Evolutionary conservation across 2,113 vertebrate genomes (phyloP).

Genomic region (Haemorhous mexicanus): DNA sequence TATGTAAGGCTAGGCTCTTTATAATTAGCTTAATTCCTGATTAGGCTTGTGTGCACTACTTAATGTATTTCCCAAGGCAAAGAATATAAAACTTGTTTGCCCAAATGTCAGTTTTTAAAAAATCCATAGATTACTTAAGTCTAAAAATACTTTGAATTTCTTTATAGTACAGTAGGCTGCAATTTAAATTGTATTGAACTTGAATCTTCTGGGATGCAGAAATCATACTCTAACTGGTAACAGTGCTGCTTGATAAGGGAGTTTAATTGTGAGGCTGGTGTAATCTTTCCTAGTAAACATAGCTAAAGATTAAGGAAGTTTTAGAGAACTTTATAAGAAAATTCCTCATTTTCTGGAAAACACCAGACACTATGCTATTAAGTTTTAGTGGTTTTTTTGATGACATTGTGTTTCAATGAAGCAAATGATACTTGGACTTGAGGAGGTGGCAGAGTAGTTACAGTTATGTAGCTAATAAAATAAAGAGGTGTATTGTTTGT

Average conservation of each 20-base stretch:
- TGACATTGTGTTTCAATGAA: neutral
- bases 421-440: neutral
- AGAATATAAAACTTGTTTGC: neutral
- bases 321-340: neutral
- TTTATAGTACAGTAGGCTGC: neutral
- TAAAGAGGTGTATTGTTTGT: neutral
- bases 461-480: neutral
- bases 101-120: neutral
- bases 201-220: neutral
- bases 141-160: neutral
- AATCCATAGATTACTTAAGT: neutral
- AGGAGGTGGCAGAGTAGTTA: neutral
- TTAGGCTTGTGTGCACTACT: constrained; percentile 1
- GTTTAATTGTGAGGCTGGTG: neutral
- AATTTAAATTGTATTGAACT: neutral
- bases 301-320: neutral
- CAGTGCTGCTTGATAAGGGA: neutral
- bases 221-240: neutral
- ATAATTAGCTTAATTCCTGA: constrained; percentile 23
- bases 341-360: neutral
- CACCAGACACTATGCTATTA: neutral
- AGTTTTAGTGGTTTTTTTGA: neutral
- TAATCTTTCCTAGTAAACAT: neutral
- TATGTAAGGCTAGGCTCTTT: constrained; percentile 6
- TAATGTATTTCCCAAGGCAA: constrained; percentile 24